Percentiles rank a stretch among this genome's conserved stretches.
phyloP scores from a whole-genome alignment of 2,797 vertebrate genomes.

The Sarcophilus harrisii region DNA sequence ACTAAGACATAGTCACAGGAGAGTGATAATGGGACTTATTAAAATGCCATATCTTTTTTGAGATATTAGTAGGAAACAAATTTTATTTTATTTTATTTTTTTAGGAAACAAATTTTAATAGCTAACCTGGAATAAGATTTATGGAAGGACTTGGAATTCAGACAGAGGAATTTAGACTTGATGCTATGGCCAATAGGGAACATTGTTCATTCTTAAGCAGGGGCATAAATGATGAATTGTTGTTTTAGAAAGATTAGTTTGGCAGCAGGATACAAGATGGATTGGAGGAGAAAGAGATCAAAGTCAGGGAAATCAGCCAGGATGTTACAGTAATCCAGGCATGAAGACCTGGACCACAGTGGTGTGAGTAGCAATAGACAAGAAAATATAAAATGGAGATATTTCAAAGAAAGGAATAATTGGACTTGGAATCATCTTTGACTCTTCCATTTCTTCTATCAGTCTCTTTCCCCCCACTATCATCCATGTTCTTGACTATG shows the following conservation, averaged over 20 bases:
- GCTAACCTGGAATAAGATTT: background rate
- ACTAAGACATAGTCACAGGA: background rate
- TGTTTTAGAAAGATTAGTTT: background rate
- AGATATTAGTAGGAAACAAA: background rate
- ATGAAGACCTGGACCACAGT: background rate
- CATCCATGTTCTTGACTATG: background rate
- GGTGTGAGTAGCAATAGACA: background rate
- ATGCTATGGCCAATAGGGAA: background rate
- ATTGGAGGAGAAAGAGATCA: background rate
- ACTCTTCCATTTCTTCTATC: background rate
- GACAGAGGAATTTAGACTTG: background rate
- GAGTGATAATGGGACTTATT: background rate
- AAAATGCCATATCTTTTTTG: background rate
- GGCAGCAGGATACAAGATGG: background rate
- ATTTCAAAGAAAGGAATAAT: background rate
- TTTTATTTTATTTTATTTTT: no score
- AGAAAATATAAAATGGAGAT: background rate
- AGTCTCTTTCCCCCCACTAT: background rate
- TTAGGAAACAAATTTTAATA: background rate
- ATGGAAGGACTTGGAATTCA: background rate
- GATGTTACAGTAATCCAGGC: slow-evolving; percentile 2
- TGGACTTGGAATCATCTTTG: background rate
- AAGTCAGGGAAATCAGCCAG: background rate
- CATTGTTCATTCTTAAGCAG: background rate
- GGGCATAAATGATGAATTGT: background rate